A percentile compares a stretch with the other conserved stretches of the same genome.
These are phyloP conservation scores for Bombus confusus DNA, from an alignment of 1,140 invertebrate species.

Conservation along the genomic window DNA sequence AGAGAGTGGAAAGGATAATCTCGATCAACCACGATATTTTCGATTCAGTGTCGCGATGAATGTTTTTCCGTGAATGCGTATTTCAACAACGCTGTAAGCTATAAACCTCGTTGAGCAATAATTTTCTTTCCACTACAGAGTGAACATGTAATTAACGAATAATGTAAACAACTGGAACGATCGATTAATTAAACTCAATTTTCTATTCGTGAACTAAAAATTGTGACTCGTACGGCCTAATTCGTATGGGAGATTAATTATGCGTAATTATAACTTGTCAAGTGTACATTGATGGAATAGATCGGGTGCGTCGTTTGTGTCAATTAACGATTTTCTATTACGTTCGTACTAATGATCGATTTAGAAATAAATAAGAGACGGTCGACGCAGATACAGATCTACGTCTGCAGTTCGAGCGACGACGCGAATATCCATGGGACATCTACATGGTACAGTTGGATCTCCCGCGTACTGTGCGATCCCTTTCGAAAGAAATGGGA, in stretches of 20 bases:
- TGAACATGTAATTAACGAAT: background rate
- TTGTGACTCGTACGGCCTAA: too few relatives aligned
- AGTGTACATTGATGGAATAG: background rate
- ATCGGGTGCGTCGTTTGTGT: background rate
- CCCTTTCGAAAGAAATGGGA: slow-evolving; percentile 52
- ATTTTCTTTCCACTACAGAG: background rate
- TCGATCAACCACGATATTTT: background rate
- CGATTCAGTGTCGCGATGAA: slow-evolving; percentile 42
- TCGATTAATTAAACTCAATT: background rate
- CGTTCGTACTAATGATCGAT: background rate
- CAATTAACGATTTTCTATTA: background rate
- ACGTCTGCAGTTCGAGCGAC: slow-evolving; percentile 54
- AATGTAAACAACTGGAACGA: background rate
- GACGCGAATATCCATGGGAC: slow-evolving; percentile 13
- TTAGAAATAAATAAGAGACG: slow-evolving; percentile 49
- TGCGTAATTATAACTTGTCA: background rate
- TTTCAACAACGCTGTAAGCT: background rate
- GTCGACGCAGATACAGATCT: slow-evolving; percentile 61
- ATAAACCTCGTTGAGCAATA: background rate
- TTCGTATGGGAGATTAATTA: background rate
- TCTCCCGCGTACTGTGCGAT: slow-evolving; percentile 59
- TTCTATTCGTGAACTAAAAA: background rate
- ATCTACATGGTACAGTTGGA: slow-evolving; percentile 54
- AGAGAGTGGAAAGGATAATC: slow-evolving; percentile 39
- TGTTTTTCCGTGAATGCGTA: slow-evolving; percentile 16